Percentiles rank a stretch among this genome's conserved stretches.
phyloP scores from a whole-genome alignment of 2,797 vertebrate genomes.

The Phoebastria nigripes region DNA sequence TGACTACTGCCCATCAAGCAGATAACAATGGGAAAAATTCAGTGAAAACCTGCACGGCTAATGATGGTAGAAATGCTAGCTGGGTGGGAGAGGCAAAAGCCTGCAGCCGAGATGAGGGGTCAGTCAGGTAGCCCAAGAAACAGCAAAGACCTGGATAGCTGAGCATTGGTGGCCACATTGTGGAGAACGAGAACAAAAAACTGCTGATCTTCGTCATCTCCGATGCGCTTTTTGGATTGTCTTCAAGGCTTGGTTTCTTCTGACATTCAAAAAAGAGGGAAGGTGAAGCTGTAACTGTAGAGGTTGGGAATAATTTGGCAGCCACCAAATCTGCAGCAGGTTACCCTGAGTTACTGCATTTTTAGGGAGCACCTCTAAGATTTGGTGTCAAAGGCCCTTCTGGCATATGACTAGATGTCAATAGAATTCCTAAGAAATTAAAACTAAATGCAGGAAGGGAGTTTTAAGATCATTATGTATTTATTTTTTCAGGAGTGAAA shows the following conservation, averaged over 20 bases:
- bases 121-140: background rate
- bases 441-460: background rate
- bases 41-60: background rate
- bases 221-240: rapidly evolving
- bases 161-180: rapidly evolving
- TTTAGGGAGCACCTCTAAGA: background rate
- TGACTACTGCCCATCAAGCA: background rate
- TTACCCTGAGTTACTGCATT: background rate
- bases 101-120: background rate
- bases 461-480: background rate
- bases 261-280: background rate
- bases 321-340: background rate
- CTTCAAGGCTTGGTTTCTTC: background rate
- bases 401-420: background rate
- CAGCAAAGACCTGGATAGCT: background rate
- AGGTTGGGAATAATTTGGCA: background rate
- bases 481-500: background rate
- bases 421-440: background rate
- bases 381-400: background rate
- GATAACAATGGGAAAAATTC: background rate
- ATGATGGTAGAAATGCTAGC: background rate
- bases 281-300: background rate
- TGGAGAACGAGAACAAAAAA: background rate
- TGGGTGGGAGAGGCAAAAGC: background rate
- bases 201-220: background rate